These are phyloP conservation scores for Laticauda colubrina DNA, from an alignment of 2,113 vertebrate genomes.

Conservation along the genomic window DNA sequence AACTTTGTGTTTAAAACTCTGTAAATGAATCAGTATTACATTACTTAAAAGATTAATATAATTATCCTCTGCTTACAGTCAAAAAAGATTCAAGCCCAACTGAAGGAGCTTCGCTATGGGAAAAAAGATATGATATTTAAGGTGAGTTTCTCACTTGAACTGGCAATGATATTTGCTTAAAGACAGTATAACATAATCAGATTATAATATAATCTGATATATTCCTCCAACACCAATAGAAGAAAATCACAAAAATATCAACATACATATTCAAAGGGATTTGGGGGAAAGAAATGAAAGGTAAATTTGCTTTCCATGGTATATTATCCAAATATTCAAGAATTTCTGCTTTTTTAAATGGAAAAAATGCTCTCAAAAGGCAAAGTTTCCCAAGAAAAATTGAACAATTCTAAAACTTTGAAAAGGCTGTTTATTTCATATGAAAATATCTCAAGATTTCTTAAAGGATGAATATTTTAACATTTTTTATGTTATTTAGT, in stretches of 20 bases:
- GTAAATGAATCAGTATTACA: conserved; percentile 57
- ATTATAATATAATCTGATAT: conserved; percentile 18
- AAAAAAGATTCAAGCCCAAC: conserved; percentile 96
- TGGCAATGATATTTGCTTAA: background rate
- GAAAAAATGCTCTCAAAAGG: background rate
- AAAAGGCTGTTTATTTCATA: background rate
- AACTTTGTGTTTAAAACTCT: conserved; percentile 25
- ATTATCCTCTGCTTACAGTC: conserved; percentile 84
- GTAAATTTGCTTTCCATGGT: background rate
- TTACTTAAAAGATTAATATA: conserved; percentile 68
- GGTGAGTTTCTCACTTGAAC: conserved; percentile 74
- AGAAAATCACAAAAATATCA: background rate
- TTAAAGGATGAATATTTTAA: background rate
- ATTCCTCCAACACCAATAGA: conserved; percentile 1
- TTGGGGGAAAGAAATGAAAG: background rate
- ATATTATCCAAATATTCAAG: conserved; percentile 5
- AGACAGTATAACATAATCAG: background rate
- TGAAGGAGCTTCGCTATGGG: conserved; percentile 96
- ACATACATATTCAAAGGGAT: conserved; percentile 5
- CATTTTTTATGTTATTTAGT: background rate
- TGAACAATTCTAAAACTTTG: background rate
- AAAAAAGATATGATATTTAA: conserved; percentile 99
- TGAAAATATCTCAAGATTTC: background rate
- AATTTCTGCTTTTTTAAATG: background rate
- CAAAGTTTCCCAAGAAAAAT: background rate